phyloP scores from a whole-genome alignment of 2,113 vertebrate genomes.

The Grus americana region DNA sequence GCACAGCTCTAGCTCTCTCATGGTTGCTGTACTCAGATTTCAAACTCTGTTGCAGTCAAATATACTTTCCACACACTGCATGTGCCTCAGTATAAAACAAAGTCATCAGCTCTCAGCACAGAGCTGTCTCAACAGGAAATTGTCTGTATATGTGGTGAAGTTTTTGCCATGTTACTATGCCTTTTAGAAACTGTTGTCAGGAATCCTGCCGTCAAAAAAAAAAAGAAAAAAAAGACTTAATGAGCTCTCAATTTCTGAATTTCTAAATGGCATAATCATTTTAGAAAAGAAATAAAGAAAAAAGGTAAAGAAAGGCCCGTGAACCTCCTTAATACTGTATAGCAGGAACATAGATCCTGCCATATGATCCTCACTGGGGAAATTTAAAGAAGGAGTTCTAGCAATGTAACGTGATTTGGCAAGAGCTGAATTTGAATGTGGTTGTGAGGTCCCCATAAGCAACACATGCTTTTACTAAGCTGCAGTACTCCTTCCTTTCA shows the following conservation, averaged over 20 bases:
- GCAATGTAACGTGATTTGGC: constrained; percentile 79
- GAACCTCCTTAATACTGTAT: constrained; percentile 1
- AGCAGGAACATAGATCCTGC: constrained; percentile 57
- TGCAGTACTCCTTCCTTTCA: constrained; percentile 53
- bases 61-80: neutral
- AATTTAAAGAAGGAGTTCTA: constrained; percentile 75
- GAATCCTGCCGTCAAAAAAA: neutral
- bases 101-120: neutral
- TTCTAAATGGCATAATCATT: constrained; percentile 25
- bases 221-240: neutral
- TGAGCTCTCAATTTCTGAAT: neutral
- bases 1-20: neutral
- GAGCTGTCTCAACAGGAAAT: neutral
- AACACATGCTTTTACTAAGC: constrained; percentile 82
- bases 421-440: constrained; percentile 63
- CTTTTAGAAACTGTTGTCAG: neutral
- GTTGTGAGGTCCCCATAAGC: constrained; percentile 72
- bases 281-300: constrained; percentile 33
- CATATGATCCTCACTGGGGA: constrained; percentile 72
- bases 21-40: neutral
- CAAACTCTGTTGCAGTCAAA: neutral
- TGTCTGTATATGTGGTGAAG: neutral
- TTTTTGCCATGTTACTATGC: neutral
- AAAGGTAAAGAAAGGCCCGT: neutral
- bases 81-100: neutral